Base-by-base conservation (phyloP, 2,888 invertebrate genomes). In the Geotrupes spiniger region DNA sequence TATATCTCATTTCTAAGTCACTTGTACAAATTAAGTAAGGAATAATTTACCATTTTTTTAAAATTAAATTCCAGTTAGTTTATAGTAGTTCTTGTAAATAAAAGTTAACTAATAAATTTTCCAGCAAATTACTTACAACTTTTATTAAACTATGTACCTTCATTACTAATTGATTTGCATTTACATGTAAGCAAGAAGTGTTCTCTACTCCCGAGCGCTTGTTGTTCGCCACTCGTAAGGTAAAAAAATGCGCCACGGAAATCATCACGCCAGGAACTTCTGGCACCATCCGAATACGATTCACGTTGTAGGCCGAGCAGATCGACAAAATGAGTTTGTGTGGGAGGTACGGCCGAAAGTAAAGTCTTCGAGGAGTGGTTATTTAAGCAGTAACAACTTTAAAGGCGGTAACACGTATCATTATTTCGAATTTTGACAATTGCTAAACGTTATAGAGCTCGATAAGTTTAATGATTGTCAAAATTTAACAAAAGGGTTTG, bases 1-100 rank as follows among this genome's bases (percentile, higher is more conserved):
- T 55, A 58, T 57, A 47, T 50, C 50, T 52, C 53, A 43, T 59
- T 56, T 56, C 51, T 12, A 16, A 26, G 9, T 38, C 50, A 36
- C 31, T 31, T 51, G 51, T 53, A 45, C 53, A 53, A 48, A 48
- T 29, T 49, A 43, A 43, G 11, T 16, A 28, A 36, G 26, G n/a
- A n/a, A n/a, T n/a, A n/a, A n/a, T n/a, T n/a, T 12, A 40, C 27
- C 38, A 33, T 36, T 37, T 44, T 39, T 48, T 33, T 25, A 36
- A 12, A 33, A 33, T 42, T 48, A 42, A 41, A 17, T 49, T 40
- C 42, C 46, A 39, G 33, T 45, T 50, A 36, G 26, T 41, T 40
- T 37, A 40, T 15, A 31, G 21, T 27, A 29, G 33, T 38, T 29
- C 27, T 40, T 46, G 31, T 26, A 49, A 49, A 49, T 29, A 29